Base-by-base conservation (phyloP, 2,797 vertebrate species). In the Melanotaenia pygmaea region DNA sequence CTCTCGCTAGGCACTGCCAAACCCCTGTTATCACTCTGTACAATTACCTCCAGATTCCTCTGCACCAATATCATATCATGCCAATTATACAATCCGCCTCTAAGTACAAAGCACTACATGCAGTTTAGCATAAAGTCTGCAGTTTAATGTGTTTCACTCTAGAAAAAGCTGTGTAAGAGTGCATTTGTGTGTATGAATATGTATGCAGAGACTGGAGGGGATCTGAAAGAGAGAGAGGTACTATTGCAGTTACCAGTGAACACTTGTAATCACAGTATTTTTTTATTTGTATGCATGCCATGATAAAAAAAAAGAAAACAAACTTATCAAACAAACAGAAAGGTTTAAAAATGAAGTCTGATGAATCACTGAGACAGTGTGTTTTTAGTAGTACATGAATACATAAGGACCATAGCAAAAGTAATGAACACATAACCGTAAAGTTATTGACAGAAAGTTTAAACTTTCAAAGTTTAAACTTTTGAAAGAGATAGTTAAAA, bases 1-100 rank as follows among this genome's bases (percentile, higher is more conserved):
- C 83, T 84, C 86, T 78, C 74, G 64, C 82, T 77, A 82, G 81
- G 64, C 86, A 76, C 83, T 86, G 90, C 91, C 91, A 92, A 91
- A 89, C 85, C 82, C 86, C 88, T 89, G 90, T 94, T 94, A 95
- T 94, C 93, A 86, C 90, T 89, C 76, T 69, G 54, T 83, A 88
- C 91, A 93, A 93, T 94, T 94, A 93, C 88, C 89, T 91, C 88
- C 86, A 91, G 86, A 91, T 91, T 86, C 89, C 59, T 79, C 75
- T 76, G 80, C 77, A 47, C 74, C 81, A 83, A 77, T 78, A 82
- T 85, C 86, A 80, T 73, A 87, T 75, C 32, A 38, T 70, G 87
- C 81, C 87, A 89, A 89, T 87, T 88, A 85, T 74, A 76, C 45
- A 86, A 84, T 70, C 80, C 86, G 37, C 43, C 76, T 74, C 74